phyloP scores from a whole-genome alignment of 2,113 vertebrate species.

The Puntigrus tetrazona region DNA sequence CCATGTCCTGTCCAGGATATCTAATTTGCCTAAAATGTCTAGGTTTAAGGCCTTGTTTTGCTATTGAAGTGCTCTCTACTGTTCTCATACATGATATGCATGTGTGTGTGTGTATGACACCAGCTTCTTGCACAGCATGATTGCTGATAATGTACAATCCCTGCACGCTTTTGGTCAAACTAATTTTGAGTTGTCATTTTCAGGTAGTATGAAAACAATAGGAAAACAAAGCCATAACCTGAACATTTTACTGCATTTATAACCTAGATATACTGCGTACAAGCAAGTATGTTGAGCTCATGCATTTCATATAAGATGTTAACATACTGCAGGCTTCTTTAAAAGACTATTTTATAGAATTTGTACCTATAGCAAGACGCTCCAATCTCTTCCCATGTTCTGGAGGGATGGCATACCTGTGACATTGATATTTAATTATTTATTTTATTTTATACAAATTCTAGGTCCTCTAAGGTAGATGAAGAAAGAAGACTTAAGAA shows the following conservation, averaged over 20 bases:
- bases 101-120: no score
- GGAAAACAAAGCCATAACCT: background rate
- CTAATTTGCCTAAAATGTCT: background rate
- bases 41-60: background rate
- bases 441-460: background rate
- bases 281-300: no score
- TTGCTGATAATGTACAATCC: background rate
- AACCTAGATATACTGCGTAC: no score
- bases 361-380: constrained; percentile 90
- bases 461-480: background rate
- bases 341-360: background rate
- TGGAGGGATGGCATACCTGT: constrained; percentile 94
- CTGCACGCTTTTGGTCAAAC: background rate
- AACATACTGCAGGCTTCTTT: background rate
- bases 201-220: background rate
- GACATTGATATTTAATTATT: constrained; percentile 39
- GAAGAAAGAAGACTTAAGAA: background rate
- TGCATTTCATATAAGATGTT: no score
- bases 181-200: background rate
- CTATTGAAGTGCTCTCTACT: background rate
- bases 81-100: background rate
- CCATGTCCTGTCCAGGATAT: background rate
- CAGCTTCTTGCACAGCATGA: background rate
- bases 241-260: background rate
- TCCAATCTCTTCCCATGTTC: constrained; percentile 95